phyloP scores from a whole-genome alignment of 2,888 invertebrate genomes.

The Siphonodentalium dalli region DNA sequence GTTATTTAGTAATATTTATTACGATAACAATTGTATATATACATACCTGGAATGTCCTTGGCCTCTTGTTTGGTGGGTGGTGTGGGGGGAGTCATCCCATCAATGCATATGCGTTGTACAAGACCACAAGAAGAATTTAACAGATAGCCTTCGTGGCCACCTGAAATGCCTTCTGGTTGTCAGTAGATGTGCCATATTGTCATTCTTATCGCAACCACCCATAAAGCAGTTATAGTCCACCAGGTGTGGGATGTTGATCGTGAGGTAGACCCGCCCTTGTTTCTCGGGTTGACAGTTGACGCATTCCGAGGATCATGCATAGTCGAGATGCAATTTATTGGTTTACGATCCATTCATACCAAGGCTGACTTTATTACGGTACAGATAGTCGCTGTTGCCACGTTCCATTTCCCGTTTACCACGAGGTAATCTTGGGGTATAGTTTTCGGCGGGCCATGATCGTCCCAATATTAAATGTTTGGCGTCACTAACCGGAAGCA shows the following conservation, averaged over 20 bases:
- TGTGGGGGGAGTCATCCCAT: neutral
- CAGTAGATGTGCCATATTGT: conserved; percentile 21
- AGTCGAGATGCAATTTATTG: conserved; percentile 13
- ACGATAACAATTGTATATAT: neutral
- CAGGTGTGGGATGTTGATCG: conserved; percentile 3
- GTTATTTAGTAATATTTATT: too few relatives aligned
- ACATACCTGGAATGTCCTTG: neutral
- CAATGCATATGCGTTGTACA: conserved; percentile 1
- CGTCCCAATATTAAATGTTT: conserved; percentile 9
- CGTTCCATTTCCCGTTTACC: conserved; percentile 7
- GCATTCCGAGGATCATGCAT: neutral
- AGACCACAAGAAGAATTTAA: conserved; percentile 22
- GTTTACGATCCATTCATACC: conserved; percentile 19
- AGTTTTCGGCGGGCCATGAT: conserved; percentile 1
- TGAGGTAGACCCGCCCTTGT: neutral
- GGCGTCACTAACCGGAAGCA: too few relatives aligned
- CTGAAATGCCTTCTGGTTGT: conserved; percentile 15
- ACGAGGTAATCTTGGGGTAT: conserved; percentile 5
- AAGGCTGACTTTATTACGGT: conserved; percentile 2
- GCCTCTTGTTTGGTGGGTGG: neutral
- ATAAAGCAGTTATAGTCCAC: conserved; percentile 18
- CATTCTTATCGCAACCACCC: conserved; percentile 22
- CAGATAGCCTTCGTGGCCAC: conserved; percentile 16
- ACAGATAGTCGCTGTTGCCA: neutral
- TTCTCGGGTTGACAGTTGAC: conserved; percentile 1